Conservation (phyloP, 2,797 vertebrate species). For the Pitangus sulphuratus region DNA sequence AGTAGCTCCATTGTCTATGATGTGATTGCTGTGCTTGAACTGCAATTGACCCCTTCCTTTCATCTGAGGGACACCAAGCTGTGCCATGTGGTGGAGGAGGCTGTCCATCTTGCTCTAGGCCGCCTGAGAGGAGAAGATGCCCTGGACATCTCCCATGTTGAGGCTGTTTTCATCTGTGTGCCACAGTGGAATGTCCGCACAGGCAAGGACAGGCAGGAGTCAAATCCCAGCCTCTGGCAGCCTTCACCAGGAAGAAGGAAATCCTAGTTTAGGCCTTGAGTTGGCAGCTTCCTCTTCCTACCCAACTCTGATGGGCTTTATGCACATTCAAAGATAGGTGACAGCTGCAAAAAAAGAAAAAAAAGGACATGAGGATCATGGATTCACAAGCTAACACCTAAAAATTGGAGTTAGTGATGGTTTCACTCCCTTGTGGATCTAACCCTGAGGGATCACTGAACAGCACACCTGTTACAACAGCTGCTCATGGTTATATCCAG, state of each 20-base stretch:
- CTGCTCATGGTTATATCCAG: conserved; percentile 8
- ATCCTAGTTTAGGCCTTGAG: neutral
- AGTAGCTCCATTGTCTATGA: neutral
- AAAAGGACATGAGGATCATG: neutral
- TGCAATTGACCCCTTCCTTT: neutral
- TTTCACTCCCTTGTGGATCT: neutral
- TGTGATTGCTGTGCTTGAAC: rapidly evolving
- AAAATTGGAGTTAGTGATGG: neutral
- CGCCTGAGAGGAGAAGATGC: neutral
- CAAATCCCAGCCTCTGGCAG: rapidly evolving
- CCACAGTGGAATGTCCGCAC: rapidly evolving
- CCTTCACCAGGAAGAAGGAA: neutral
- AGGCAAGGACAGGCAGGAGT: neutral
- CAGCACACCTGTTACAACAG: conserved; percentile 36
- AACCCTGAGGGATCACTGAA: neutral
- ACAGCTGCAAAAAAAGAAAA: neutral
- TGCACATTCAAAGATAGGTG: neutral
- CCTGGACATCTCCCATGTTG: neutral
- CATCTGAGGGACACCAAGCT: neutral
- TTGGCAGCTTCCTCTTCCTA: neutral
- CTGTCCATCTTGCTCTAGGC: neutral
- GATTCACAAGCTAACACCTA: neutral
- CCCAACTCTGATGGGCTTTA: neutral
- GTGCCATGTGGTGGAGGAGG: rapidly evolving
- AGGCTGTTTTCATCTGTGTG: rapidly evolving